Conservation (phyloP, 2,797 vertebrate genomes). For the Notolabrus celidotus region DNA sequence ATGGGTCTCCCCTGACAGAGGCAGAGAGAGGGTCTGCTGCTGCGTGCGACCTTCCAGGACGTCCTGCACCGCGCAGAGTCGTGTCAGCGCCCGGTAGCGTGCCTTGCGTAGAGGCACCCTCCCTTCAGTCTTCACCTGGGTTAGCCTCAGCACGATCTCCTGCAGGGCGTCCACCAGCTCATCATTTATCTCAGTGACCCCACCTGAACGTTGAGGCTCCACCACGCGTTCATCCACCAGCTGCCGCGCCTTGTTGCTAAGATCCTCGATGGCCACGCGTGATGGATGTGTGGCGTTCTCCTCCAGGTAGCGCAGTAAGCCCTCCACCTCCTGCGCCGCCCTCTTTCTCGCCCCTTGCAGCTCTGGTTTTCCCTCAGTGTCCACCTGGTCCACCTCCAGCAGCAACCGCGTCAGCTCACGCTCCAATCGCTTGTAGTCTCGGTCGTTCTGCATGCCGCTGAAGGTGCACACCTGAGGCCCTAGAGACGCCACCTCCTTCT, state of each 20-base stretch:
- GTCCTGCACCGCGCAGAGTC: slow-evolving; percentile 94
- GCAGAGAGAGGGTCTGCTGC: slow-evolving; percentile 90
- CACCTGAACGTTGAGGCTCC: slow-evolving; percentile 86
- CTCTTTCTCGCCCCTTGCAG: slow-evolving; percentile 92
- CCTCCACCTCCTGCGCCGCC: slow-evolving; percentile 92
- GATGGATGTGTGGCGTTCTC: slow-evolving; percentile 93
- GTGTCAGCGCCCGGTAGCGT: slow-evolving; percentile 92
- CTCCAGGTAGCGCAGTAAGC: slow-evolving; percentile 93
- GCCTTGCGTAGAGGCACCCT: slow-evolving; percentile 93
- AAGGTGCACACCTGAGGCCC: slow-evolving; percentile 92
- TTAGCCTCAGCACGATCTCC: slow-evolving; percentile 91
- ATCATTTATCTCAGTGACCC: slow-evolving; percentile 82
- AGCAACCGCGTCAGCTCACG: slow-evolving; percentile 91
- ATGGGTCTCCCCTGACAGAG: slow-evolving; percentile 91
- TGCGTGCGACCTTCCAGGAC: slow-evolving; percentile 90
- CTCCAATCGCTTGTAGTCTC: slow-evolving; percentile 93
- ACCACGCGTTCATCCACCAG: slow-evolving; percentile 90
- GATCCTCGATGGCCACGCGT: slow-evolving; percentile 90
- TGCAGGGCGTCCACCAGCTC: slow-evolving; percentile 95
- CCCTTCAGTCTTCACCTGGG: slow-evolving; percentile 95
- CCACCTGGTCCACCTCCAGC: slow-evolving; percentile 95
- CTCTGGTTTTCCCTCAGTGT: slow-evolving; percentile 92
- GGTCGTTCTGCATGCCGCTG: slow-evolving; percentile 93
- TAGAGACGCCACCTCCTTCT: slow-evolving; percentile 89
- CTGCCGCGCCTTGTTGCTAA: slow-evolving; percentile 89